Percentiles rank a stretch among this genome's conserved stretches.
Conservation (phyloP, 2,797 vertebrate genomes). For the Sciurus vulgaris region DNA sequence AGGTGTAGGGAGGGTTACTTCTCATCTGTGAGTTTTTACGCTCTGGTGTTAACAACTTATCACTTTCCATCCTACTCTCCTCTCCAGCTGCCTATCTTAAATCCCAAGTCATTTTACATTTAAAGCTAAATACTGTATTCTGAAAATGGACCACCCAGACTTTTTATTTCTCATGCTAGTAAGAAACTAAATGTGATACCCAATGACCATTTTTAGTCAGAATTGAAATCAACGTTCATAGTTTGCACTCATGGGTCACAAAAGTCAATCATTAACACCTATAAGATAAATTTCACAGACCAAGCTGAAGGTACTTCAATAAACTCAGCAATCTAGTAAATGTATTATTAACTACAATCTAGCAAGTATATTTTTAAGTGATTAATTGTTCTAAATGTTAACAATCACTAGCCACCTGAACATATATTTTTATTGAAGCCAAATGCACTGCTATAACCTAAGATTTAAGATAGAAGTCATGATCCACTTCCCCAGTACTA, state of each 20-base stretch:
- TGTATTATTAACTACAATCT: background rate
- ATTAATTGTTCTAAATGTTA: constrained; percentile 4
- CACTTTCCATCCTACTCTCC: too few relatives aligned
- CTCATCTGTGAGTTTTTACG: too few relatives aligned
- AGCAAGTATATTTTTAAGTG: background rate
- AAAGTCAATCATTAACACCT: background rate
- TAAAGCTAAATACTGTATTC: too few relatives aligned
- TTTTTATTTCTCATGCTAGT: too few relatives aligned
- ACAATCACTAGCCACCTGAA: constrained; percentile 8
- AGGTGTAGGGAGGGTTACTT: too few relatives aligned
- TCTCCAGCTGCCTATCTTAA: too few relatives aligned
- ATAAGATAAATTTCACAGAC: background rate
- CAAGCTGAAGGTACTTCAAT: background rate
- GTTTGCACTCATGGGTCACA: background rate
- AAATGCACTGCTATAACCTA: background rate
- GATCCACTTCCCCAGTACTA: background rate
- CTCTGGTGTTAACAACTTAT: too few relatives aligned
- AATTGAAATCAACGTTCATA: background rate
- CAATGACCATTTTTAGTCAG: background rate
- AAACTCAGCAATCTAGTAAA: background rate
- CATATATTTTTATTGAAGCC: background rate
- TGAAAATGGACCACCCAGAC: too few relatives aligned
- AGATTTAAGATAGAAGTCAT: background rate
- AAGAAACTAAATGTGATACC: background rate
- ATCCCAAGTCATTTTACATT: too few relatives aligned